Evolutionary conservation across 2,113 vertebrate species (phyloP), one percentile per base, ranked within the genome.

Genomic region (Suricata suricatta): DNA sequence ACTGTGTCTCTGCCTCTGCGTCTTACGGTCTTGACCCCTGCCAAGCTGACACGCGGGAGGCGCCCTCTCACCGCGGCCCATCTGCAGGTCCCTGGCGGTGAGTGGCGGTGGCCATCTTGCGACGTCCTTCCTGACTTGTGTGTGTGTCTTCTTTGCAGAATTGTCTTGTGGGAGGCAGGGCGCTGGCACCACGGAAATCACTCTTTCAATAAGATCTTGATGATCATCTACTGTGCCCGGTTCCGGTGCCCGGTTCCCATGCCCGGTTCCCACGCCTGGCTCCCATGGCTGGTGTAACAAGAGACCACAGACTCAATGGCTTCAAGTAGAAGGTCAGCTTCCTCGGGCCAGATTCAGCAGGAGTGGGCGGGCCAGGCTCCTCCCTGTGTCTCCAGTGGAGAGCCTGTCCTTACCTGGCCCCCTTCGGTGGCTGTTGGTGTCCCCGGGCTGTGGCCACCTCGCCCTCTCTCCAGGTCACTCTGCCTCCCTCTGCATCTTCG

Each of bases 191-290:
- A 0, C 19, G 0, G 5, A 29, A 19, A 10, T 1, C 52, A 11
- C 13, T 25, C 57, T 50, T n/a, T 25, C 44, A 44, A 3, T 17
- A 13, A 4, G 33, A 33, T 9, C 19, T 2, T 29, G 7, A 47
- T 11, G 5, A 31, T 1, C 38, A 14, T 7, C 19, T 50, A 2
- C 3, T 0, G 8, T 5, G 21, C 8, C 57, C 2, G 3, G 5
- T 1, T 41, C 72, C 19, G 16, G 8, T 10, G 10, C 41, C 41
- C 41, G 5, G 41, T 41, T 41, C 41, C 41, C 5, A 5, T 5
- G 3, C 3, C 41, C 6, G 41, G 41, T 5, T 4, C 41, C 41
- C 41, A 41, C 41, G 41, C 41, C 41, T 41, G 41, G 41, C 41
- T 41, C 72, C 29, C 16, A 5, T 10, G 10, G 31, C 41, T 29